Evolutionary conservation across 1,140 invertebrate genomes (phyloP).

Genomic region (Papilio glaucus): DNA sequence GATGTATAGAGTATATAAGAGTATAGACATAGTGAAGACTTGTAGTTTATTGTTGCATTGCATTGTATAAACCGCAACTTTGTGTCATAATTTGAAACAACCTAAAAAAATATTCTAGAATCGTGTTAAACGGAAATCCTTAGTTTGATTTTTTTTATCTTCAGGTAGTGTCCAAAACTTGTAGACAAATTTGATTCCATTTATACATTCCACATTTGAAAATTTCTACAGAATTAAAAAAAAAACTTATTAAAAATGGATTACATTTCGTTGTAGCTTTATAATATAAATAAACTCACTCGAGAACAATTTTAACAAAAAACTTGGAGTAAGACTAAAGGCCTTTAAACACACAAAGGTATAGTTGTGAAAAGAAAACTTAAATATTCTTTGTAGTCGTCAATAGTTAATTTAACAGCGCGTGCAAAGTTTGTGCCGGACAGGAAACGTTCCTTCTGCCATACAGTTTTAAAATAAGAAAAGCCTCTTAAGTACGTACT

Average conservation of each 20-base stretch:
- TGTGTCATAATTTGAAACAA: too few relatives aligned
- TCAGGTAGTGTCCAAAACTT: too few relatives aligned
- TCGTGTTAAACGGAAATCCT: too few relatives aligned
- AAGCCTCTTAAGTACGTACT: slow-evolving; percentile 17
- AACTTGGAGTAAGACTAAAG: slow-evolving; percentile 12
- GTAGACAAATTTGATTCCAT: too few relatives aligned
- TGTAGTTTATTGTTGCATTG: too few relatives aligned
- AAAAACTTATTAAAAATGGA: not conserved
- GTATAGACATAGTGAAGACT: too few relatives aligned
- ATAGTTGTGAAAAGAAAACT: slow-evolving; percentile 9
- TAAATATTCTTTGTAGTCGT: slow-evolving; percentile 15
- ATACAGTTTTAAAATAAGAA: slow-evolving; percentile 24
- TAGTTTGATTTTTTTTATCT: too few relatives aligned
- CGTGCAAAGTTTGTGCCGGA: slow-evolving; percentile 14
- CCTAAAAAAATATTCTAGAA: too few relatives aligned
- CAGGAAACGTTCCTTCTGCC: slow-evolving; percentile 7
- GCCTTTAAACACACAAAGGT: slow-evolving; percentile 19
- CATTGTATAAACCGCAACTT: too few relatives aligned
- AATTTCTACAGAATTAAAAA: not conserved
- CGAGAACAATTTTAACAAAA: not conserved
- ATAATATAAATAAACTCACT: not conserved
- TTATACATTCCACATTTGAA: too few relatives aligned
- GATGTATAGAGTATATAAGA: too few relatives aligned
- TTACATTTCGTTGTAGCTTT: not conserved
- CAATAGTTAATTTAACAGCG: slow-evolving; percentile 11